phyloP scores from a whole-genome alignment of 2,113 vertebrate species.

The Asarcornis scutulata region DNA sequence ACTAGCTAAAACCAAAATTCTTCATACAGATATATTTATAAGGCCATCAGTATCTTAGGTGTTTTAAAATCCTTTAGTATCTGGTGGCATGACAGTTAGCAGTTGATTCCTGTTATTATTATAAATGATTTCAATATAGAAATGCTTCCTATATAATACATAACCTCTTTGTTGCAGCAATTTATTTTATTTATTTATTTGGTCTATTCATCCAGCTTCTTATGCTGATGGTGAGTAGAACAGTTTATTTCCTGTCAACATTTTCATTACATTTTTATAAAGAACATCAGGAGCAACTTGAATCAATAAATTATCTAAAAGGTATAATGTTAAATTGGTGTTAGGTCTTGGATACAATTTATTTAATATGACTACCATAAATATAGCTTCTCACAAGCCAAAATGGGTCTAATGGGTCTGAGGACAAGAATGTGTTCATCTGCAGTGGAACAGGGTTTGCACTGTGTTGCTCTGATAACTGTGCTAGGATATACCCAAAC shows the following conservation, averaged over 20 bases:
- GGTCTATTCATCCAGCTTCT: neutral
- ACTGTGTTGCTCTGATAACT: neutral
- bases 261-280: conserved; percentile 10
- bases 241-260: neutral
- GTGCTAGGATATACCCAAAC: neutral
- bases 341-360: neutral
- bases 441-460: neutral
- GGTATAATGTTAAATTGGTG: conserved; percentile 34
- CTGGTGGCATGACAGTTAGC: neutral
- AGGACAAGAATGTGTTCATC: neutral
- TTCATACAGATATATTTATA: neutral
- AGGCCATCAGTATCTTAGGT: neutral
- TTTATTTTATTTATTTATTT: conserved; percentile 39
- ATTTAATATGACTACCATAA: conserved; percentile 11
- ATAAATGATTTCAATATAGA: neutral
- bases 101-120: conserved; percentile 14
- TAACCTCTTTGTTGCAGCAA: neutral
- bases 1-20: neutral
- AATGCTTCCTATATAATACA: neutral
- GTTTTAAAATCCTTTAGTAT: neutral
- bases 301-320: conserved; percentile 48
- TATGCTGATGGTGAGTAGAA: neutral
- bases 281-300: conserved; percentile 12
- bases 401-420: neutral
- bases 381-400: neutral